Conservation (phyloP, 2,888 invertebrate genomes). For the Ditula angustiorana region DNA sequence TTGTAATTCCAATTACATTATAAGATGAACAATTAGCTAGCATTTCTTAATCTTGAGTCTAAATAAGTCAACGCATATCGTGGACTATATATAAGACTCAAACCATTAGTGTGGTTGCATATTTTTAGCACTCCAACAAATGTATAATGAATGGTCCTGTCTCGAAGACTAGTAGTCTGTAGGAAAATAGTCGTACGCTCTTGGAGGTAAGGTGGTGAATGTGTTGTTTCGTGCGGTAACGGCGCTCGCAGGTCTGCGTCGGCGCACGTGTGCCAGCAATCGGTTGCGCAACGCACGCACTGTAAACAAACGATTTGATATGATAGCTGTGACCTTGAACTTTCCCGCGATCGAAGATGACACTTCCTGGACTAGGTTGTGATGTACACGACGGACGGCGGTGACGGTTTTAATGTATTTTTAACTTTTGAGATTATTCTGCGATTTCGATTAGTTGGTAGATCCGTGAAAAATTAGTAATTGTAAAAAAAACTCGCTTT, state of each 20-base stretch:
- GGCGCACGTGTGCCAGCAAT: slow-evolving; percentile 21
- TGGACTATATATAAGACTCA: slow-evolving; percentile 25
- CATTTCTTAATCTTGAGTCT: slow-evolving; percentile 21
- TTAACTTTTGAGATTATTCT: not conserved
- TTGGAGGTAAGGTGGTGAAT: not conserved
- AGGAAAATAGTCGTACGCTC: not conserved
- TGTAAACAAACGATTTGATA: slow-evolving; percentile 34
- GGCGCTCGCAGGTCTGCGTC: slow-evolving; percentile 3
- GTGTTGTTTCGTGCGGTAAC: too few species aligned
- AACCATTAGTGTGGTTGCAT: slow-evolving; percentile 26
- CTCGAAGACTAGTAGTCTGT: not conserved
- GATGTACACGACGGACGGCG: too few species aligned
- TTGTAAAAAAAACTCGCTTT: too few species aligned
- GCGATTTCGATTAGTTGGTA: not conserved
- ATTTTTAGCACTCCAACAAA: slow-evolving; percentile 30
- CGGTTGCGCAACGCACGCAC: slow-evolving; percentile 35
- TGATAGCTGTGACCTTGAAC: slow-evolving; percentile 38
- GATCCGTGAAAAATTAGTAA: not conserved
- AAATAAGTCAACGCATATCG: slow-evolving; percentile 26
- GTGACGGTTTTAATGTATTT: not conserved
- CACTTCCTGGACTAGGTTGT: slow-evolving; percentile 20
- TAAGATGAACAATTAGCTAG: slow-evolving; percentile 15
- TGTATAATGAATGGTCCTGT: not conserved
- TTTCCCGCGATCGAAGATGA: slow-evolving; percentile 18
- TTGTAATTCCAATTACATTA: too few species aligned